A percentile compares a stretch with the other conserved stretches of the same genome.
Evolutionary conservation across 2,888 invertebrate genomes (phyloP).

Genomic region (Luperina nickerlii): DNA sequence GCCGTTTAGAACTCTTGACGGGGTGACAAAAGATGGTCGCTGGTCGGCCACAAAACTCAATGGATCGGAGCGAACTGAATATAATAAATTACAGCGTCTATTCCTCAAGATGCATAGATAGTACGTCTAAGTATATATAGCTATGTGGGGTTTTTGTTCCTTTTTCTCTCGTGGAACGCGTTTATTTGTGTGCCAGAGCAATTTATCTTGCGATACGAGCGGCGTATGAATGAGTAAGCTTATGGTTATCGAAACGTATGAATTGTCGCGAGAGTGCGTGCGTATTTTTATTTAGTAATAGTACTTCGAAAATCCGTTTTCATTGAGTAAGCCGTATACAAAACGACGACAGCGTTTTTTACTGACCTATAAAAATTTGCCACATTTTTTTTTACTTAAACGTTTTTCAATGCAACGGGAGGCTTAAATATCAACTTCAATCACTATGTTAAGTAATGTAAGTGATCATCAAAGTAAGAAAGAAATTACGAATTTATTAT

Average conservation of each 20-base stretch:
- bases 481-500: constrained; percentile 36
- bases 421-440: neutral
- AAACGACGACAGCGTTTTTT: constrained; percentile 1
- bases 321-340: constrained; percentile 53
- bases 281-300: constrained; percentile 65
- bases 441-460: constrained; percentile 17
- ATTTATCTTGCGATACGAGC: constrained; percentile 88
- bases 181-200: constrained; percentile 87
- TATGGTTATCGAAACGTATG: constrained; percentile 80
- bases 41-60: constrained; percentile 87
- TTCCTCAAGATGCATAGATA: constrained; percentile 81
- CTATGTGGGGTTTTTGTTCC: constrained; percentile 80
- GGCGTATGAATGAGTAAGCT: constrained; percentile 86
- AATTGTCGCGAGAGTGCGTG: constrained; percentile 72
- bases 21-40: constrained; percentile 85
- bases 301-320: constrained; percentile 51
- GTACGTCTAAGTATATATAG: constrained; percentile 63
- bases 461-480: constrained; percentile 27
- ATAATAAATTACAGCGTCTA: constrained; percentile 88
- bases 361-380: neutral
- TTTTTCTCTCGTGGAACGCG: constrained; percentile 80
- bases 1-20: constrained; percentile 86
- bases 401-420: neutral
- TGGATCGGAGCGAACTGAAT: constrained; percentile 86
- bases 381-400: neutral